These are phyloP conservation scores for Hipposideros larvatus DNA, from an alignment of 2,797 vertebrate species.

Conservation along the genomic window DNA sequence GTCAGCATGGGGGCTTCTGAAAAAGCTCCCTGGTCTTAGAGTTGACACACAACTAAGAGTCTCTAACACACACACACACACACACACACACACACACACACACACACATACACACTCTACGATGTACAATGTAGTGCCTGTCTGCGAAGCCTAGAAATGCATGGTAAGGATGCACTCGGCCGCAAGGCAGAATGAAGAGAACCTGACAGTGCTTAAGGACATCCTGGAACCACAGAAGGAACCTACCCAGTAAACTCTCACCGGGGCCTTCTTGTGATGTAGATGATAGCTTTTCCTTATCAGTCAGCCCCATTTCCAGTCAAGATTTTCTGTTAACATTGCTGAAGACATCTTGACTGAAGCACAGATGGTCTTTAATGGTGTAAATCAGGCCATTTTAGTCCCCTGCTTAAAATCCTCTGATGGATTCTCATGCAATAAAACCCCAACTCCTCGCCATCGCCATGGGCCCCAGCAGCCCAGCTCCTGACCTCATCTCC, in stretches of 20 bases:
- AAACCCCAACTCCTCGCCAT: neutral
- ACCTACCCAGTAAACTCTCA: neutral
- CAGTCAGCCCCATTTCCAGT: neutral
- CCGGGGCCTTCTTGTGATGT: accelerated
- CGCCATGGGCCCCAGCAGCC: accelerated
- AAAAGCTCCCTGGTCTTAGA: neutral
- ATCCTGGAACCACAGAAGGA: accelerated
- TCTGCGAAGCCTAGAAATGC: accelerated
- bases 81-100: too few species aligned
- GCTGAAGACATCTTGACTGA: neutral
- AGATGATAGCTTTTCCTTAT: neutral
- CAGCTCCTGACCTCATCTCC: neutral
- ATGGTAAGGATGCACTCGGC: accelerated
- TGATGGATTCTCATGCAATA: neutral
- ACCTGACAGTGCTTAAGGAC: accelerated
- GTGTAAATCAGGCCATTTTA: neutral
- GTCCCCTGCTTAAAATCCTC: neutral
- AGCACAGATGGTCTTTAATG: neutral
- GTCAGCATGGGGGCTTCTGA: accelerated
- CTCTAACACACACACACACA: neutral
- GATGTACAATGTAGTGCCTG: accelerated
- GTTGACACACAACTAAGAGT: neutral
- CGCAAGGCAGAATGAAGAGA: neutral
- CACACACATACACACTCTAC: too few species aligned
- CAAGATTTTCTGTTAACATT: neutral